A percentile compares a stretch with the other conserved stretches of the same genome.
phyloP scores from a whole-genome alignment of 2,888 invertebrate species.

The Apotomis turbidana region DNA sequence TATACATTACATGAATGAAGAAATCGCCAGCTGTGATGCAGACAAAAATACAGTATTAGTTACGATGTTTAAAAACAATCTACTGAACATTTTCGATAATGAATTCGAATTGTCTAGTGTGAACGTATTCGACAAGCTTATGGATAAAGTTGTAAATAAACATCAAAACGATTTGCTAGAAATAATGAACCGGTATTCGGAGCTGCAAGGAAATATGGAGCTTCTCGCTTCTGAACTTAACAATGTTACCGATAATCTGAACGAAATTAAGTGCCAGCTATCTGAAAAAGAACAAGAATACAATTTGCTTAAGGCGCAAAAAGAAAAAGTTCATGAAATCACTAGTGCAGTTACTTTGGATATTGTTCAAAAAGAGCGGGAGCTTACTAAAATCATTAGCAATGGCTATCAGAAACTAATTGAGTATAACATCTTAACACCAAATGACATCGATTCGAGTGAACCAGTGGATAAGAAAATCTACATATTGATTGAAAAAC shows the following conservation, averaged over 20 bases:
- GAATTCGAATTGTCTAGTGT: slow-evolving; percentile 59
- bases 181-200: slow-evolving; percentile 52
- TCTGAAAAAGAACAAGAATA: slow-evolving; percentile 65
- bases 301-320: slow-evolving; percentile 61
- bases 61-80: slow-evolving; percentile 58
- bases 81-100: slow-evolving; percentile 61
- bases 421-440: slow-evolving; percentile 54
- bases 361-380: slow-evolving; percentile 65
- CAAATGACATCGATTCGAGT: slow-evolving; percentile 52
- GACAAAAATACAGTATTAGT: slow-evolving; percentile 49
- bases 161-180: slow-evolving; percentile 54
- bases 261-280: slow-evolving; percentile 58
- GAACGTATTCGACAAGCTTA: slow-evolving; percentile 57
- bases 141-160: slow-evolving; percentile 55
- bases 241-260: slow-evolving; percentile 57
- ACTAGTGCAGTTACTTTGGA: slow-evolving; percentile 69
- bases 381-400: slow-evolving; percentile 56
- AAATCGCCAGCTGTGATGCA: slow-evolving; percentile 45
- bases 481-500: slow-evolving; percentile 55
- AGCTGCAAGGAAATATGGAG: slow-evolving; percentile 55
- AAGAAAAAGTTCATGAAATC: slow-evolving; percentile 68
- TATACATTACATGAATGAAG: slow-evolving; percentile 50
- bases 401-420: slow-evolving; percentile 58
- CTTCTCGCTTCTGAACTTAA: slow-evolving; percentile 56
- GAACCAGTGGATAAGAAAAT: slow-evolving; percentile 55